These are phyloP conservation scores for Tylochromis polylepis DNA, from an alignment of 2,113 vertebrate species.

Conservation along the genomic window DNA sequence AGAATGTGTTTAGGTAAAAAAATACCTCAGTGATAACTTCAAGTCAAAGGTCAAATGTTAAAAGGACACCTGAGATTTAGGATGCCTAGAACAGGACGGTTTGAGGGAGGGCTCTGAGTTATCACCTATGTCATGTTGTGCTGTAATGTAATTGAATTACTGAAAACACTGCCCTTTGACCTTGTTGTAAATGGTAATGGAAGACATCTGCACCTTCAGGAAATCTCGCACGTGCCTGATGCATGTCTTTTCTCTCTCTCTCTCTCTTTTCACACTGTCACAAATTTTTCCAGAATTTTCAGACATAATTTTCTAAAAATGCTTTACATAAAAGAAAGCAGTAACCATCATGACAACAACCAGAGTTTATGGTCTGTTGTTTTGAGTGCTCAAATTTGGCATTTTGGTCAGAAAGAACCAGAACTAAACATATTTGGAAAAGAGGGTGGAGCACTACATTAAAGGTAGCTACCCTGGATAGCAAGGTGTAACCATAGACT, in stretches of 20 bases:
- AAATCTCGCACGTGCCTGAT: neutral
- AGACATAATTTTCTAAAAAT: neutral
- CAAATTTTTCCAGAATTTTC: neutral
- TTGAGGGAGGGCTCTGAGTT: neutral
- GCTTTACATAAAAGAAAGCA: neutral
- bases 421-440: neutral
- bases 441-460: neutral
- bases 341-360: neutral
- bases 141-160: neutral
- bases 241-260: neutral
- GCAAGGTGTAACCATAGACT: neutral
- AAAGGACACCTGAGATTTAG: neutral
- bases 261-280: neutral
- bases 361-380: neutral
- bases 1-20: neutral
- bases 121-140: neutral
- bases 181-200: neutral
- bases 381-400: neutral
- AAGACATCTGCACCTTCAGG: neutral
- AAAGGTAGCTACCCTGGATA: neutral
- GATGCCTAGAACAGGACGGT: neutral
- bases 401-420: neutral
- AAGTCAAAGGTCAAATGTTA: constrained; percentile 6
- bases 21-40: neutral
- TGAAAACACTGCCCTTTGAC: neutral